Conservation (phyloP, 2,888 invertebrate genomes). For the Pantelozetes paolii region DNA sequence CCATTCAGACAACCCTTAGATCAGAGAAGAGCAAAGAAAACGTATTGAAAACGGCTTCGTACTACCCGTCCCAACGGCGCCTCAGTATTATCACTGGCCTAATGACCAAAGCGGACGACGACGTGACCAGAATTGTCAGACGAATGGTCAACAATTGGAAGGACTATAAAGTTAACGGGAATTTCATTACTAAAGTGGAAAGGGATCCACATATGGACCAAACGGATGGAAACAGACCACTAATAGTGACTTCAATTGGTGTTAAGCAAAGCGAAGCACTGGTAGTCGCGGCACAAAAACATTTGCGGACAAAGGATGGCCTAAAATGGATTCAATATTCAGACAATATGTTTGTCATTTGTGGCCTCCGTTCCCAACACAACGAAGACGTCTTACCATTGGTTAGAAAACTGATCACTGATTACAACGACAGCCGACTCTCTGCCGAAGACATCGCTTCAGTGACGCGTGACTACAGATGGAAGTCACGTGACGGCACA, state of each 20-base stretch:
- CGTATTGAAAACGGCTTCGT: too few species aligned
- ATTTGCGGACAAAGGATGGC: not conserved
- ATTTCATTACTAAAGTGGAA: not conserved
- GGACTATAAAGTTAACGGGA: not conserved
- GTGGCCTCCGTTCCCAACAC: not conserved
- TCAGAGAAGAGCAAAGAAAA: too few species aligned
- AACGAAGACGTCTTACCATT: not conserved
- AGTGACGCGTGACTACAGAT: not conserved
- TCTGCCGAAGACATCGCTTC: not conserved
- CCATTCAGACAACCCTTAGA: too few species aligned
- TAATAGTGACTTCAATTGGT: not conserved
- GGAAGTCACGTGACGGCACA: not conserved
- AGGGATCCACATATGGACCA: not conserved
- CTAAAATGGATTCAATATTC: not conserved
- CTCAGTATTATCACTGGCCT: conserved; percentile 5
- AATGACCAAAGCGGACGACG: not conserved
- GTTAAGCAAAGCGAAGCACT: not conserved
- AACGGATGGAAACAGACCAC: not conserved
- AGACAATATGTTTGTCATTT: not conserved
- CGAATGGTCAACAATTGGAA: not conserved
- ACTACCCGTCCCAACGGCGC: too few species aligned
- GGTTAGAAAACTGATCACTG: not conserved
- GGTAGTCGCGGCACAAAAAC: not conserved
- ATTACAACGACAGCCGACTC: not conserved
- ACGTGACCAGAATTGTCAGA: not conserved